phyloP scores from a whole-genome alignment of 2,113 vertebrate genomes.

The Saguinus midas region DNA sequence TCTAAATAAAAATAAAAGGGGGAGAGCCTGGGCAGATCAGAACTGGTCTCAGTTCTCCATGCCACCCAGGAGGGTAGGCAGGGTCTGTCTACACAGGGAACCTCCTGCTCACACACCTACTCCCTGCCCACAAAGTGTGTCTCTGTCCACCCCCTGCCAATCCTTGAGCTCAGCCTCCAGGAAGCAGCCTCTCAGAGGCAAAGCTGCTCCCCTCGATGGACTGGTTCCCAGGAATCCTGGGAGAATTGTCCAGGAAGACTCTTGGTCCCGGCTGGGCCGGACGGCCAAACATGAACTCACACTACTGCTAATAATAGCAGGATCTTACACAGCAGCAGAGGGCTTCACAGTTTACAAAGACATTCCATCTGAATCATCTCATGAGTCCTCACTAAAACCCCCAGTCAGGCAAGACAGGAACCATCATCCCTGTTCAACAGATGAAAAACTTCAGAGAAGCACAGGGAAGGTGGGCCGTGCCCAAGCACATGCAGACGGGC shows the following conservation, averaged over 20 bases:
- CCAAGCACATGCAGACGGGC: not conserved
- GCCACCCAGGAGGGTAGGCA: not conserved
- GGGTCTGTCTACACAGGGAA: not conserved
- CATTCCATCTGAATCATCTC: conserved; percentile 63
- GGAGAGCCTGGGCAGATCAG: not conserved
- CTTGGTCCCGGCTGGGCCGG: not conserved
- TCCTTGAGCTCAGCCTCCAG: conserved; percentile 16
- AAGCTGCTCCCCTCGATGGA: not conserved
- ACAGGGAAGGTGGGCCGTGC: not conserved
- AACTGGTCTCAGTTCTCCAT: not conserved
- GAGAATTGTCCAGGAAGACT: conserved; percentile 55
- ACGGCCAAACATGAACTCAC: conserved; percentile 68
- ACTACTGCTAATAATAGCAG: conserved; percentile 60
- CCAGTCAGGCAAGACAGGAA: not conserved
- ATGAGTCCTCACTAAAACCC: not conserved
- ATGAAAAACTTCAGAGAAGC: not conserved
- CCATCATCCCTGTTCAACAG: not conserved
- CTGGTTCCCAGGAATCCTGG: conserved; percentile 57
- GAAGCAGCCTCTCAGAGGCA: conserved; percentile 51
- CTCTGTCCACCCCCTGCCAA: not conserved
- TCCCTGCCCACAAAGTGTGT: not conserved
- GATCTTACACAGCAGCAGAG: not conserved
- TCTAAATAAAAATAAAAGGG: no score
- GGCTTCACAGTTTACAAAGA: conserved; percentile 39
- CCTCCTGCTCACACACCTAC: not conserved